These are phyloP conservation scores for Chaunax sp. DNA, from an alignment of 2,797 vertebrate species.

Conservation along the genomic window DNA sequence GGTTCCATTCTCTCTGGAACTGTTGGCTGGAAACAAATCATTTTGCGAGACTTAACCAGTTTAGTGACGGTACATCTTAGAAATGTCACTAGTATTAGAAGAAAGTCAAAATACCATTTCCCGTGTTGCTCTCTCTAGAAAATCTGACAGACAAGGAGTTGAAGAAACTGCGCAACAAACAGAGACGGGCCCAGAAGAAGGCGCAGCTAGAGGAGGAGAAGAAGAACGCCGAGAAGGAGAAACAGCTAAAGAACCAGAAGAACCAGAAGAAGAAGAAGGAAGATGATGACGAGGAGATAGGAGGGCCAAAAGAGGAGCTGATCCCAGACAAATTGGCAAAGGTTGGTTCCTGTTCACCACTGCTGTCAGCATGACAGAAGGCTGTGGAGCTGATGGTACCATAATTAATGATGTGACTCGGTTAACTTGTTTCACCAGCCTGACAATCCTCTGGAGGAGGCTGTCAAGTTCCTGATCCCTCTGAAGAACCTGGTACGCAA, in stretches of 20 bases:
- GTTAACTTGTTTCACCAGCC: conserved; percentile 73
- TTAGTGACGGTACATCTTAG: not conserved
- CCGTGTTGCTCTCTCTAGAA: conserved; percentile 68
- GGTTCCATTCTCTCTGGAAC: not conserved
- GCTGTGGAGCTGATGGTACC: not conserved
- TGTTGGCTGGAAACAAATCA: accelerated
- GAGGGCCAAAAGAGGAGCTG: conserved; percentile 92
- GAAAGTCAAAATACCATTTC: not conserved
- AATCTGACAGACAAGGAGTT: conserved; percentile 94
- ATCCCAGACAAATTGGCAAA: conserved; percentile 94
- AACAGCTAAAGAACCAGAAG: conserved; percentile 95
- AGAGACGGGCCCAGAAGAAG: conserved; percentile 93
- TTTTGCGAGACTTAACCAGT: not conserved
- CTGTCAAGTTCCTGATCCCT: conserved; percentile 94
- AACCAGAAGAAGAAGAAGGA: conserved; percentile 96
- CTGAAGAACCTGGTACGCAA: conserved; percentile 94
- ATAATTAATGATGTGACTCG: not conserved
- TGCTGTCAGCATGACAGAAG: not conserved
- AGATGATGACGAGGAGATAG: conserved; percentile 95
- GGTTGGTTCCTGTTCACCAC: conserved; percentile 83
- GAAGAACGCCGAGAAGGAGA: conserved; percentile 95
- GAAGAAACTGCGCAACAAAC: conserved; percentile 94
- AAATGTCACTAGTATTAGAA: not conserved
- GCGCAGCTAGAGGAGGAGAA: conserved; percentile 94
- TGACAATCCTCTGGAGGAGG: conserved; percentile 94